Evolutionary conservation across 2,797 vertebrate genomes (phyloP).

Genomic region (Spinus pinus): DNA sequence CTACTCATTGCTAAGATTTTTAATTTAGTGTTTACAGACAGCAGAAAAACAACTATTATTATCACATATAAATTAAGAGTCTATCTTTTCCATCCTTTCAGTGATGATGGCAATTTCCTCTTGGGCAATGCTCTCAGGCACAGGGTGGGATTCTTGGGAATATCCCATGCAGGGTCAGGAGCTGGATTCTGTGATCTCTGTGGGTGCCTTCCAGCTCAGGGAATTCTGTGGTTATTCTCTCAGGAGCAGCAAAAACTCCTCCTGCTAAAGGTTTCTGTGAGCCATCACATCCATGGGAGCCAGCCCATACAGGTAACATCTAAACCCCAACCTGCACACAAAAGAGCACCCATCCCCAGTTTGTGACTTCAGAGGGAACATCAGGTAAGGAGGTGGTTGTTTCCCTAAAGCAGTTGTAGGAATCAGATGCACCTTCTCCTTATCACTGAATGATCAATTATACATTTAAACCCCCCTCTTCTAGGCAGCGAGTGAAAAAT

Average conservation of each 20-base stretch:
- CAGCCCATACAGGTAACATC: neutral
- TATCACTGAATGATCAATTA: neutral
- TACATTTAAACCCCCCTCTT: neutral
- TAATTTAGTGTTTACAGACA: neutral
- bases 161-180: neutral
- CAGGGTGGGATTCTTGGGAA: neutral
- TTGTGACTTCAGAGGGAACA: neutral
- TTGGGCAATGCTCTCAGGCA: neutral
- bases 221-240: neutral
- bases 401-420: neutral
- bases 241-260: neutral
- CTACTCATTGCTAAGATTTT: neutral
- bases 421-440: neutral
- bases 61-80: neutral
- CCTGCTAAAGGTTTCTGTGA: neutral
- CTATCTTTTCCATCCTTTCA: neutral
- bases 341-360: neutral
- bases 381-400: neutral
- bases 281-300: neutral
- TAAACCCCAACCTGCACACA: neutral
- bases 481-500: neutral
- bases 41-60: neutral
- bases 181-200: neutral
- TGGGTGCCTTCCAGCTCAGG: neutral
- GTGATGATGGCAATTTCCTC: neutral